Evolutionary conservation across 2,113 vertebrate species (phyloP).

Genomic region (Proteles cristata): DNA sequence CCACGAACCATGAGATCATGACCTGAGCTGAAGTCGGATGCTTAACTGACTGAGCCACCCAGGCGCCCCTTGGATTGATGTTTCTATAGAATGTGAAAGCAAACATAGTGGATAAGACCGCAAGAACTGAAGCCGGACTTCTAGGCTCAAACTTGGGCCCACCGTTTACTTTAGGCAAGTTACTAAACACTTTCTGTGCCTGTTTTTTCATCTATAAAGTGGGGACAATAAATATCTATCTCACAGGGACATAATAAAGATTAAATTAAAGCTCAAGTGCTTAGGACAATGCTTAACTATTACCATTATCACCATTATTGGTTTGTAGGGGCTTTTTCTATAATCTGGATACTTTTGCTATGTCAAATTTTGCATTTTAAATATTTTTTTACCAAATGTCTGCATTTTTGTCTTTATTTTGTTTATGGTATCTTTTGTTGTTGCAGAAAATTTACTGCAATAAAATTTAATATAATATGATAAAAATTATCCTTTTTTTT

Average conservation of each 20-base stretch:
- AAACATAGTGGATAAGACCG: neutral
- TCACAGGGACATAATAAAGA: neutral
- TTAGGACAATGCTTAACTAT: neutral
- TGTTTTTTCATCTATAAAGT: neutral
- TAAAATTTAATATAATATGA: neutral
- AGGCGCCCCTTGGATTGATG: neutral
- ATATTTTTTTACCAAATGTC: conserved; percentile 12
- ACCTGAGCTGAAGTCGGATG: no score
- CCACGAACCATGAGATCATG: no score
- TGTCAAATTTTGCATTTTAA: conserved; percentile 4
- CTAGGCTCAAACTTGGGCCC: neutral
- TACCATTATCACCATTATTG: neutral
- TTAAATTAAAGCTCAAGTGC: neutral
- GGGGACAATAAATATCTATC: neutral
- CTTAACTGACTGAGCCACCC: no score
- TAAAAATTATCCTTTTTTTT: conserved; percentile 38
- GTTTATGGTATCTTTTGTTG: neutral
- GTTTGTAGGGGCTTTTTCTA: neutral
- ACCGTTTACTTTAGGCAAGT: neutral
- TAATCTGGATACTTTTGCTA: neutral
- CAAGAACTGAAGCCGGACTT: neutral
- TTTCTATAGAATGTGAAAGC: neutral
- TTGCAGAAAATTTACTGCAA: neutral
- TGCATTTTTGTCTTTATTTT: neutral
- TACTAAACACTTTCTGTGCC: neutral